A percentile compares a stretch with the other conserved stretches of the same genome.
Conservation (phyloP, 2,113 vertebrate species). For the Bostrychus sinensis region DNA sequence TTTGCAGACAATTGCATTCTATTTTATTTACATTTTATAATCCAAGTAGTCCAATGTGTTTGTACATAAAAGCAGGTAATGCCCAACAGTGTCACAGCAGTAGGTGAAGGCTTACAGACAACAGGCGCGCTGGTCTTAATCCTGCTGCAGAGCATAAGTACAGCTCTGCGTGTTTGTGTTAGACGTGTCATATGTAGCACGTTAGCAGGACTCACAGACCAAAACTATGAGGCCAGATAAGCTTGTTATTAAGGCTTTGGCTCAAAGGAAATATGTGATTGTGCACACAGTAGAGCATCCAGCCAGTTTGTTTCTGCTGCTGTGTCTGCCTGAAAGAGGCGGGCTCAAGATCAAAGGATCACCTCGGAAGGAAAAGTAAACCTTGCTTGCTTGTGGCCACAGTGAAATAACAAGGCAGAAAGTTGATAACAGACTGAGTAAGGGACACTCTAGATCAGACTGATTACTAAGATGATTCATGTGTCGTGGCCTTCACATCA, state of each 20-base stretch:
- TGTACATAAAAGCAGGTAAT: neutral
- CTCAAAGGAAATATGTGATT: slow-evolving; percentile 53
- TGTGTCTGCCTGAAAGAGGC: slow-evolving; percentile 5
- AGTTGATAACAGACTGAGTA: neutral
- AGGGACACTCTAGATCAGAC: too few relatives aligned
- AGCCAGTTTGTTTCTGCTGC: slow-evolving; percentile 18
- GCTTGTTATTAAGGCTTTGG: slow-evolving; percentile 63
- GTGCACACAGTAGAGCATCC: slow-evolving; percentile 42
- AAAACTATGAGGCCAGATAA: slow-evolving; percentile 50
- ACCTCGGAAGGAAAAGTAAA: neutral
- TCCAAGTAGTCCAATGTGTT: too few relatives aligned
- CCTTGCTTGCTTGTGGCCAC: neutral
- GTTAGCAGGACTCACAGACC: slow-evolving; percentile 27
- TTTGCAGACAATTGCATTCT: too few relatives aligned
- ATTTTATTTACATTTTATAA: too few relatives aligned
- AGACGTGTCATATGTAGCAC: slow-evolving; percentile 41
- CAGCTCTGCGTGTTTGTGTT: slow-evolving; percentile 23
- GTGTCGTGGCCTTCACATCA: too few relatives aligned
- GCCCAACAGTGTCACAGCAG: neutral
- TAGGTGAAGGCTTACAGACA: slow-evolving; percentile 39
- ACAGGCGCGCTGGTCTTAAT: slow-evolving; percentile 59
- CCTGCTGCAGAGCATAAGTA: slow-evolving; percentile 34
- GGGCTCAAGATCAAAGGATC: neutral
- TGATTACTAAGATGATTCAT: too few relatives aligned
- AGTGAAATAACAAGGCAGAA: neutral